phyloP scores from a whole-genome alignment of 2,797 vertebrate genomes.

The Paratrypauchen microcephalus region DNA sequence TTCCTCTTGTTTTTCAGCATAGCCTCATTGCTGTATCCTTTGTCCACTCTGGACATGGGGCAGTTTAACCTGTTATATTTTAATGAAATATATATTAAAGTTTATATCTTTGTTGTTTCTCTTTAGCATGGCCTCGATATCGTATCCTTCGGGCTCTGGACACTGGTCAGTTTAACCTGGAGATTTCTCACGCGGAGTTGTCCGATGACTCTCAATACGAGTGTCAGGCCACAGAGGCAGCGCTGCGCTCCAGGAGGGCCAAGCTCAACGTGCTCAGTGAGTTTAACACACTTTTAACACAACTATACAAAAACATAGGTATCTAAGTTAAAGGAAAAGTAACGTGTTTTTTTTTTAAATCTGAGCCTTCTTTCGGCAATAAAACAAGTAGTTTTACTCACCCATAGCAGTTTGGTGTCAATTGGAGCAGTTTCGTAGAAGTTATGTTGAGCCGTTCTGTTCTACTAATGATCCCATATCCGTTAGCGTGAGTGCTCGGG shows the following conservation, averaged over 20 bases:
- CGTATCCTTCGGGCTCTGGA: slow-evolving; percentile 84
- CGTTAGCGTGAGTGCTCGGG: no score
- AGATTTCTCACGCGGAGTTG: slow-evolving; percentile 87
- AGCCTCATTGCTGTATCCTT: no score
- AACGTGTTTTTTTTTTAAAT: no score
- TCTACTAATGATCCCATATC: no score
- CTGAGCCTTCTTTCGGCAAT: no score
- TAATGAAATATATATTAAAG: background rate
- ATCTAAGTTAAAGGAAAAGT: no score
- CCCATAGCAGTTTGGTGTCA: no score
- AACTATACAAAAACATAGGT: background rate
- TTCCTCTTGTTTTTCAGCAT: background rate
- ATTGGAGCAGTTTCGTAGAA: no score
- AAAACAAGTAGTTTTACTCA: no score
- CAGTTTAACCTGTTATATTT: no score
- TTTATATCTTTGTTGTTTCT: background rate
- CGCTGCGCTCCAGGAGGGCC: slow-evolving; percentile 88
- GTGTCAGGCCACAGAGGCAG: slow-evolving; percentile 94
- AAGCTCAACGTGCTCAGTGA: slow-evolving; percentile 93
- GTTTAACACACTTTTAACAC: slow-evolving; percentile 32
- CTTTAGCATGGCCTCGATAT: slow-evolving; percentile 90
- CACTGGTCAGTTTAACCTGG: slow-evolving; percentile 91
- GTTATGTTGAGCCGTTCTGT: no score
- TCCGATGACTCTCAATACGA: slow-evolving; percentile 92
- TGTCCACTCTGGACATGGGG: no score